Percentiles rank a stretch among this genome's conserved stretches.
These are phyloP conservation scores for Pyrrhosoma nymphula DNA, from an alignment of 2,888 invertebrate genomes.

Conservation along the genomic window DNA sequence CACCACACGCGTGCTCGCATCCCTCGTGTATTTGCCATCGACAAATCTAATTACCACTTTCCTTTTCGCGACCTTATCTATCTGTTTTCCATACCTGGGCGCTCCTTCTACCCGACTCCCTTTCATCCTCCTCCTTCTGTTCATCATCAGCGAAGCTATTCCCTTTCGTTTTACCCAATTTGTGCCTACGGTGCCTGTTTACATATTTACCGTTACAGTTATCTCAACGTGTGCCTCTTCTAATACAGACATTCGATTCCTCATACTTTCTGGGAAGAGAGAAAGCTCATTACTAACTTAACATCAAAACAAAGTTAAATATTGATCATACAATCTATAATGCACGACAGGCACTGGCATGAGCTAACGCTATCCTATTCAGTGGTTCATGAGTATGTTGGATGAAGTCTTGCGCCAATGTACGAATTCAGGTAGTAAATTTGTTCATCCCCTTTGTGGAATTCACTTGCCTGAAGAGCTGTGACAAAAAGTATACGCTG, in stretches of 20 bases:
- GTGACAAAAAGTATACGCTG: too few species aligned
- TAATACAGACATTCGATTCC: neutral
- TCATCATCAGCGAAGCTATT: conserved; percentile 13
- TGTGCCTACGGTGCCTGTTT: neutral
- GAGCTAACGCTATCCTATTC: neutral
- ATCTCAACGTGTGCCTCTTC: neutral
- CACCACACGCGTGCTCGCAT: neutral
- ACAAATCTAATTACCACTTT: conserved; percentile 53
- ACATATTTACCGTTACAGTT: conserved; percentile 42
- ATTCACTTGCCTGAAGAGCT: too few species aligned
- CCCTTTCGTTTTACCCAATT: conserved; percentile 19
- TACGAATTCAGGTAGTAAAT: too few species aligned
- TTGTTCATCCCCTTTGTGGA: too few species aligned
- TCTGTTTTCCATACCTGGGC: conserved; percentile 35
- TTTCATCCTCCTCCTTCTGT: neutral
- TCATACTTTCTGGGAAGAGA: neutral
- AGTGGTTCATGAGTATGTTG: neutral
- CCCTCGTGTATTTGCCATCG: conserved; percentile 34
- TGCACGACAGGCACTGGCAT: neutral
- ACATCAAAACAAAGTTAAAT: neutral
- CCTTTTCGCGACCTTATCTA: conserved; percentile 42
- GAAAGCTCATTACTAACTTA: neutral
- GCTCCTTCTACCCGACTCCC: neutral
- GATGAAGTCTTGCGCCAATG: neutral
- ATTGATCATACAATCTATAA: neutral